A percentile compares a stretch with the other conserved stretches of the same genome.
Conservation (phyloP, 2,888 invertebrate species). For the Lithophane ornitopus region DNA sequence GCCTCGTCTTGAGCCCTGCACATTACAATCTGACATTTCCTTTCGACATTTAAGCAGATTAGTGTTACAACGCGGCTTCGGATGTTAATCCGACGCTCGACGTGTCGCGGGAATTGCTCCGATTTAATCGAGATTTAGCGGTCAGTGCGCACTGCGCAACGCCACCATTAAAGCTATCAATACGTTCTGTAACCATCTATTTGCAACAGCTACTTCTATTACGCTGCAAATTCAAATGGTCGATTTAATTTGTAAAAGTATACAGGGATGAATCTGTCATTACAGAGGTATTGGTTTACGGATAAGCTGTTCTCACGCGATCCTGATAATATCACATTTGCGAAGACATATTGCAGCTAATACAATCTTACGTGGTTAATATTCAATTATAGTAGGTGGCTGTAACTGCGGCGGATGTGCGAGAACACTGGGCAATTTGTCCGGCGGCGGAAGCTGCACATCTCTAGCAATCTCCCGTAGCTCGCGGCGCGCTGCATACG, state of each 20-base stretch:
- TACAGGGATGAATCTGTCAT: conserved; percentile 45
- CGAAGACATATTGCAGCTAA: conserved; percentile 69
- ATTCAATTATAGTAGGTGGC: conserved; percentile 78
- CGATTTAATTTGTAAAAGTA: conserved; percentile 46
- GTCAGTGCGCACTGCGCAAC: conserved; percentile 74
- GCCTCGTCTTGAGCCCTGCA: conserved; percentile 83
- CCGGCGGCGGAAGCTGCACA: conserved; percentile 82
- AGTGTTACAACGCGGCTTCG: conserved; percentile 87
- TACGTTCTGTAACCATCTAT: conserved; percentile 47
- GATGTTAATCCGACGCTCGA: conserved; percentile 89
- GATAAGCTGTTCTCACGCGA: conserved; percentile 67
- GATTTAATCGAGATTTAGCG: conserved; percentile 87
- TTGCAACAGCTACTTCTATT: conserved; percentile 57
- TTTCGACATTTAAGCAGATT: conserved; percentile 90
- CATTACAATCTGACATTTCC: conserved; percentile 91
- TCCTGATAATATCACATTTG: conserved; percentile 60
- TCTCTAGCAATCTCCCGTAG: conserved; percentile 79
- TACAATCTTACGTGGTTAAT: conserved; percentile 70
- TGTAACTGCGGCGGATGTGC: conserved; percentile 75
- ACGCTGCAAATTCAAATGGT: conserved; percentile 46
- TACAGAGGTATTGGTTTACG: conserved; percentile 61
- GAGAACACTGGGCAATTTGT: conserved; percentile 78
- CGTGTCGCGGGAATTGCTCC: conserved; percentile 87
- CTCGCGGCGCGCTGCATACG: conserved; percentile 69
- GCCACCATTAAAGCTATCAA: conserved; percentile 68